Percentiles rank a stretch among this genome's conserved stretches.
These are phyloP conservation scores for Coelogynopora nodosa DNA, from an alignment of 2,888 invertebrate species.

Conservation along the genomic window DNA sequence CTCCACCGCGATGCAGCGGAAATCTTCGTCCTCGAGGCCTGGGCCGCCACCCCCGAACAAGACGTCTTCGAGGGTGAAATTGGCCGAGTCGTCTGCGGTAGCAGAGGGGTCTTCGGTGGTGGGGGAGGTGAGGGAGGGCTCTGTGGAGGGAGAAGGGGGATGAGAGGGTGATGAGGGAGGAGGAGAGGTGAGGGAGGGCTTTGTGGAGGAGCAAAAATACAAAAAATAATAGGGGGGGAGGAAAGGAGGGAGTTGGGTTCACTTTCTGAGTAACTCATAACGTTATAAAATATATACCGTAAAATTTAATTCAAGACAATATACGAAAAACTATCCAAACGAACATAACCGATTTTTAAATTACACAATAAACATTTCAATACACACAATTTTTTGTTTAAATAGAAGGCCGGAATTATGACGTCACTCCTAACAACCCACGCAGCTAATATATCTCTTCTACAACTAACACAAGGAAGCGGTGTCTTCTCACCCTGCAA, in stretches of 20 bases:
- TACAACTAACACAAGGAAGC: too few species aligned
- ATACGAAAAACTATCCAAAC: too few species aligned
- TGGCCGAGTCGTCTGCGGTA: not conserved
- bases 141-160: not conserved
- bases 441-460: too few species aligned
- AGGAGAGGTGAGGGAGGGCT: not conserved
- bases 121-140: not conserved
- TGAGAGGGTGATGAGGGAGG: not conserved
- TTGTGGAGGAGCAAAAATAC: not conserved
- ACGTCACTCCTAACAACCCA: too few species aligned
- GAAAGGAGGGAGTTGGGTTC: not conserved
- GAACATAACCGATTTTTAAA: too few species aligned
- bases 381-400: too few species aligned
- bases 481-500: too few species aligned
- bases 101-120: not conserved
- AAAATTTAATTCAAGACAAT: too few species aligned
- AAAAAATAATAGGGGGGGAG: not conserved
- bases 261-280: too few species aligned
- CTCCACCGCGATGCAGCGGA: slow-evolving; percentile 30
- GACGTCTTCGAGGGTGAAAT: not conserved
- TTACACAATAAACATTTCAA: too few species aligned
- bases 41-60: not conserved
- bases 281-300: too few species aligned
- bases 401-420: too few species aligned
- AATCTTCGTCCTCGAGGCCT: slow-evolving; percentile 2